A percentile compares a stretch with the other conserved stretches of the same genome.
These are phyloP conservation scores for Catostylus mosaicus DNA, from an alignment of 30 jellyfish, hydroid and myxozoan species.

Conservation along the genomic window DNA sequence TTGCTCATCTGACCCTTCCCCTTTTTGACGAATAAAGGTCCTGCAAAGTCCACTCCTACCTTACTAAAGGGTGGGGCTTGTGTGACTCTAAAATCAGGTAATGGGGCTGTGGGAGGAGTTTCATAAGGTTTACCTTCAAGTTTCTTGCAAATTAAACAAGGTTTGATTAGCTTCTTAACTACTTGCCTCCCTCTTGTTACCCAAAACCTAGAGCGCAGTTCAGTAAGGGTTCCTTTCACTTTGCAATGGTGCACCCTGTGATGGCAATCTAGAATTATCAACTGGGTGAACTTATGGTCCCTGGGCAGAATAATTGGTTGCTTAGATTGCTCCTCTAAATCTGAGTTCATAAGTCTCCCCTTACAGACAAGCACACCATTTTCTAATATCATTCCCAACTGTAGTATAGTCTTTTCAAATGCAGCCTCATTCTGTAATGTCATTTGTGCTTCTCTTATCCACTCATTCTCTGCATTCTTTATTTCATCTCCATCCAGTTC, in stretches of 20 bases:
- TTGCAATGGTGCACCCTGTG: constrained; percentile 28
- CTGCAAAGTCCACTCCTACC: too few species aligned
- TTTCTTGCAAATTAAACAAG: constrained; percentile 43
- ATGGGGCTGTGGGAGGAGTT: constrained; percentile 42
- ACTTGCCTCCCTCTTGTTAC: constrained; percentile 56
- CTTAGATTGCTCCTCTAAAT: constrained; percentile 32
- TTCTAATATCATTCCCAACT: constrained; percentile 11
- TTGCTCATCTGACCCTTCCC: too few species aligned
- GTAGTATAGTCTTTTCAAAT: constrained; percentile 19
- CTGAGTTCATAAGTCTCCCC: constrained; percentile 55
- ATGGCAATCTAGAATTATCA: constrained; percentile 42
- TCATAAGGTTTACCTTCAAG: constrained; percentile 32
- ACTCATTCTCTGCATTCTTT: constrained; percentile 27
- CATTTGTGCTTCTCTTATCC: constrained; percentile 44
- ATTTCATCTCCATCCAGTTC: constrained; percentile 21
- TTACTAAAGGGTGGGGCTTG: constrained; percentile 55
- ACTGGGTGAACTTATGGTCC: constrained; percentile 40
- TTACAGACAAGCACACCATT: constrained; percentile 43
- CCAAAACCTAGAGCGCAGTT: constrained; percentile 74
- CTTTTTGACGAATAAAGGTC: too few species aligned
- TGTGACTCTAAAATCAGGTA: constrained; percentile 67
- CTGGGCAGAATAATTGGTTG: constrained; percentile 42
- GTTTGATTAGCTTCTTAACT: constrained; percentile 39
- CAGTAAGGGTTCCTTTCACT: constrained; percentile 39
- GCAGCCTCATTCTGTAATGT: neutral